phyloP scores from a whole-genome alignment of 2,888 invertebrate genomes.

The Tethea ocularis region DNA sequence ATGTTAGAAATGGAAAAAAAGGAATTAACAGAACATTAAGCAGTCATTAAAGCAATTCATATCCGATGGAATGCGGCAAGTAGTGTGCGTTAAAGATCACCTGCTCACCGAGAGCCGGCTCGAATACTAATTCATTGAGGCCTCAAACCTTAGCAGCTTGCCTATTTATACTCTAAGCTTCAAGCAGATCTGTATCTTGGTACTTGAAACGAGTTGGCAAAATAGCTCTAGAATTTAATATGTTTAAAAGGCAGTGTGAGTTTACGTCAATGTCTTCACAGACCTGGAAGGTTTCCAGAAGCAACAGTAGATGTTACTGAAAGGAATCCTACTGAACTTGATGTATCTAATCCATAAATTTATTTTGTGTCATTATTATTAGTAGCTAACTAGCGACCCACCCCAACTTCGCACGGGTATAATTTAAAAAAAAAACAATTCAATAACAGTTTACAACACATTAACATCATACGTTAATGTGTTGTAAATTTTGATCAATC shows the following conservation, averaged over 20 bases:
- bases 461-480: too few relatives aligned
- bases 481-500: too few relatives aligned
- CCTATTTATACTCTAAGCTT: constrained; percentile 18
- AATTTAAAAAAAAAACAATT: too few relatives aligned
- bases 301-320: too few relatives aligned
- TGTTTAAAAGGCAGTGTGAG: background rate
- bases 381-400: too few relatives aligned
- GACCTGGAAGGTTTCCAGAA: too few relatives aligned
- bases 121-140: constrained; percentile 29
- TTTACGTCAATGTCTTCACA: background rate
- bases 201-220: background rate
- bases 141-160: constrained; percentile 15
- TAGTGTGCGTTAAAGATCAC: constrained; percentile 59
- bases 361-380: too few relatives aligned
- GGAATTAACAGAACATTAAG: background rate
- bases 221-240: background rate
- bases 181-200: constrained; percentile 5
- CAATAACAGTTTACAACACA: too few relatives aligned
- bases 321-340: too few relatives aligned
- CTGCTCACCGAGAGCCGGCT: constrained; percentile 33
- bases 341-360: background rate
- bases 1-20: constrained; percentile 1
- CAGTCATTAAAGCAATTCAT: constrained; percentile 43
- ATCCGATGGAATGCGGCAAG: constrained; percentile 53
- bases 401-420: too few relatives aligned